Percentiles rank a stretch among this genome's conserved stretches.
These are phyloP conservation scores for Caracal caracal DNA, from an alignment of 2,113 vertebrate species.

Conservation along the genomic window DNA sequence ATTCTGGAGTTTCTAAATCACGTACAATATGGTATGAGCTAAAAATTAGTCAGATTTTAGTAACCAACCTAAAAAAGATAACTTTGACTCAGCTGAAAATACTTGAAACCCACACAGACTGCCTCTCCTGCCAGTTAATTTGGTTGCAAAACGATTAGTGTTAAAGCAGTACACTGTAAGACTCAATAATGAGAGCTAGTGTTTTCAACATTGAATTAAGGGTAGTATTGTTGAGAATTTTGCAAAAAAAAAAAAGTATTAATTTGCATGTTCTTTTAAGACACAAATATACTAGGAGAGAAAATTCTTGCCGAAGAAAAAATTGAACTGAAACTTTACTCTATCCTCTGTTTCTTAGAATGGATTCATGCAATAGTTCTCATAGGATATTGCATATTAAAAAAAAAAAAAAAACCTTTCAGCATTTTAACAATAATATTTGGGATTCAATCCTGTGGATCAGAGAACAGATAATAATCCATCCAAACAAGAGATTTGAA, in stretches of 20 bases:
- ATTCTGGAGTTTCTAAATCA: slow-evolving; percentile 26
- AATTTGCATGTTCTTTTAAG: neutral
- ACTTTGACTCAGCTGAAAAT: neutral
- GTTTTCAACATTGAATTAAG: neutral
- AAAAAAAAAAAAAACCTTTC: slow-evolving; percentile 29
- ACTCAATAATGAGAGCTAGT: neutral
- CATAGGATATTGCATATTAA: neutral
- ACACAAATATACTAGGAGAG: neutral
- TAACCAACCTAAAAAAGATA: neutral
- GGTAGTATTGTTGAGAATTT: neutral
- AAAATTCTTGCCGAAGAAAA: neutral
- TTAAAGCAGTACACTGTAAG: neutral
- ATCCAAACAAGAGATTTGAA: neutral
- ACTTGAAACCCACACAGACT: neutral
- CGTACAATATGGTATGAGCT: neutral
- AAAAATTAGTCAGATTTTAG: neutral
- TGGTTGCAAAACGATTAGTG: neutral
- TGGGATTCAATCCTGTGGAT: neutral
- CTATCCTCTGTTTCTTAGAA: neutral
- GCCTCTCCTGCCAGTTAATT: neutral
- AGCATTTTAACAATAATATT: neutral
- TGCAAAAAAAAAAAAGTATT: neutral
- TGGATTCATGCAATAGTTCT: neutral
- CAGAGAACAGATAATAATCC: neutral
- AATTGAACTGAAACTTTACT: neutral